Conservation (phyloP, 53 echinoderm and acorn worm genomes). For the Hippasteria phrygiana region DNA sequence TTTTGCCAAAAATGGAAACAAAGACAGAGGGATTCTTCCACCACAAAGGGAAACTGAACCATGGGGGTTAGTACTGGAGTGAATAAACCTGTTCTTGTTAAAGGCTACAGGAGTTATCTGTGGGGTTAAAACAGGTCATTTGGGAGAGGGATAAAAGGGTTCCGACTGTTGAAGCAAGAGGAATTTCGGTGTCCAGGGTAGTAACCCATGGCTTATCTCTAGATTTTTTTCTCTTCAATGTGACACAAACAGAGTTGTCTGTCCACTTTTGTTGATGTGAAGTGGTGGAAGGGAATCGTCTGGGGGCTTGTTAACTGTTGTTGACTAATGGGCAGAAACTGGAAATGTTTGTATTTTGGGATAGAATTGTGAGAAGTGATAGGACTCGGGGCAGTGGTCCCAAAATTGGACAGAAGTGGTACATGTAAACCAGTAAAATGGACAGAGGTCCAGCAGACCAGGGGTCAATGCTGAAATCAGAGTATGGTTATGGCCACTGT, state of each 20-base stretch:
- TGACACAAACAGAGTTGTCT: neutral
- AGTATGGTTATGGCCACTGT: no score
- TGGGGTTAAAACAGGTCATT: slow-evolving; percentile 35
- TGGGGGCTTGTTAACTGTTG: neutral
- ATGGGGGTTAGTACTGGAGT: neutral
- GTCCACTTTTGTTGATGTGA: slow-evolving; percentile 2
- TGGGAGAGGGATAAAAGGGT: neutral
- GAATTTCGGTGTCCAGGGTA: neutral
- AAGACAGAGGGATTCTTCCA: neutral
- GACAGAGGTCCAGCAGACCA: neutral
- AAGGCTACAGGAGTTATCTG: slow-evolving; percentile 7
- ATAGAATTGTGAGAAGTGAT: neutral
- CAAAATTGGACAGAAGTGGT: neutral
- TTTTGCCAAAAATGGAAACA: neutral
- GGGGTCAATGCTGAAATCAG: no score
- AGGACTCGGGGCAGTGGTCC: neutral
- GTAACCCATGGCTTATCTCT: neutral
- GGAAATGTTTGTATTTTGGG: slow-evolving; percentile 11
- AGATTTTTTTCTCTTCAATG: neutral
- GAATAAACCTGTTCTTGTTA: slow-evolving; percentile 4
- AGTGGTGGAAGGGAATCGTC: neutral
- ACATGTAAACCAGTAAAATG: neutral
- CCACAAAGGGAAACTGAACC: neutral
- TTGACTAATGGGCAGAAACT: neutral
- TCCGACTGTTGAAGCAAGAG: slow-evolving; percentile 5